Percentiles rank a stretch among this genome's conserved stretches.
Evolutionary conservation across 2,888 invertebrate species (phyloP).

Genomic region (Sinohyriopsis cumingii): DNA sequence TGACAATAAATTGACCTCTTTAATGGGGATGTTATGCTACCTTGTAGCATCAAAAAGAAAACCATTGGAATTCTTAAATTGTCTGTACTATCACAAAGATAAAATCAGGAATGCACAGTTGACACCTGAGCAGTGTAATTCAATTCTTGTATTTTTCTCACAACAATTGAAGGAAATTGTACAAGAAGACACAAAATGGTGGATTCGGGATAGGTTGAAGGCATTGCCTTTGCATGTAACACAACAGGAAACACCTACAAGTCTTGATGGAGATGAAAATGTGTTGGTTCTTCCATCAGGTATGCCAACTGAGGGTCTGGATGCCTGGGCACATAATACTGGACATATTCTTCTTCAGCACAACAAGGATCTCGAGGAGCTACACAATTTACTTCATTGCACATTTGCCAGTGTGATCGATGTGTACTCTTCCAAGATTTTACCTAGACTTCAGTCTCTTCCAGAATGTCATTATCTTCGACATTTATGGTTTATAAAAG

Average conservation of each 20-base stretch:
- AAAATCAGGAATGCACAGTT: background rate
- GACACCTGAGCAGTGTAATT: slow-evolving; percentile 2
- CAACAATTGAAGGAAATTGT: background rate
- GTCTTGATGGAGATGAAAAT: slow-evolving; percentile 2
- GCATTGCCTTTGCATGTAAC: slow-evolving; percentile 13
- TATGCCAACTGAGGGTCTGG: slow-evolving; percentile 24
- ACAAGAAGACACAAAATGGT: too few species aligned
- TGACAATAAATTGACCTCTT: too few species aligned
- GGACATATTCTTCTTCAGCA: slow-evolving; percentile 15
- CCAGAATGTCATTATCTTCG: background rate
- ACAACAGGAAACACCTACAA: slow-evolving; percentile 2
- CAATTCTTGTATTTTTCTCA: slow-evolving; percentile 4
- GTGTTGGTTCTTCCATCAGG: slow-evolving; percentile 22
- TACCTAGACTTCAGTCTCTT: slow-evolving; percentile 7
- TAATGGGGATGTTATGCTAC: too few species aligned
- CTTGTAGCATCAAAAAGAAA: slow-evolving; percentile 3
- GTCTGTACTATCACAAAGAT: slow-evolving; percentile 5
- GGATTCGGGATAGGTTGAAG: background rate
- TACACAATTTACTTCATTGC: slow-evolving; percentile 8
- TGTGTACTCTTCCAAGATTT: slow-evolving; percentile 9
- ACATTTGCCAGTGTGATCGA: background rate
- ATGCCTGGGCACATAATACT: slow-evolving; percentile 20
- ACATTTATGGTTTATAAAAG: slow-evolving; percentile 11
- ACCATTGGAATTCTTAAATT: slow-evolving; percentile 7
- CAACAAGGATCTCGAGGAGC: background rate